Base-by-base conservation (phyloP, 2,113 vertebrate species). In the Oreotrochilus melanogaster region DNA sequence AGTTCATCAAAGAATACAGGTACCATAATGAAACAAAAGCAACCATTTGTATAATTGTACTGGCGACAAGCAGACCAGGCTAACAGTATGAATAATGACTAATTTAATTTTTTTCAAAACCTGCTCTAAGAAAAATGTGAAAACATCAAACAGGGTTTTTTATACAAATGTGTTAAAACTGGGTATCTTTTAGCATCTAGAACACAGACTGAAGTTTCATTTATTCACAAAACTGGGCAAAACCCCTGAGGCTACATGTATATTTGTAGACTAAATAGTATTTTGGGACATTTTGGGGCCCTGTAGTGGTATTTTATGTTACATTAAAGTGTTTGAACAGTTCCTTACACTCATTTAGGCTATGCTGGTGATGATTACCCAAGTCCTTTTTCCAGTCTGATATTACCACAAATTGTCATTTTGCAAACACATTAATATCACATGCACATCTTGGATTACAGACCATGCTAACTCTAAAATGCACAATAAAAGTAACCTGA, bases 1-100 rank as follows among this genome's bases (percentile, higher is more conserved):
- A 90, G 18, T 62, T 81, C 23, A 27, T 65, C 78, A 64, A 94
- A 82, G 48, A 89, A 82, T 75, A 23, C 61, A 94, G 91, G 79
- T 95, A 88, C 23, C 7, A 74, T 21, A 80, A 86, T 28, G 45
- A 88, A 93, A 88, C 11, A 92, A 88, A 95, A 35, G 1, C 22
- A 78, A 24, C 23, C 7, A 60, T 85, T 83, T 86, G 39, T 94
- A n/a, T 66, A 83, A 62, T 39, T 60, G 9, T 51, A 73, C 72
- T 25, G 51, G 23, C 0, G 1, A 9, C 62, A 88, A 83, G 31
- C 6, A 51, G 64, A 71, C 60, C 45, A 66, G 30, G 17, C 22
- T 76, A 88, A 62, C 10, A 61, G 14, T 25, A 47, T 43, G 42
- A 78, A 7, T 66, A 76, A 81, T 1, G 1, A 66, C 10, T 58